These are phyloP conservation scores for Oryzias sinensis DNA, from an alignment of 2,797 vertebrate genomes.

Conservation along the genomic window DNA sequence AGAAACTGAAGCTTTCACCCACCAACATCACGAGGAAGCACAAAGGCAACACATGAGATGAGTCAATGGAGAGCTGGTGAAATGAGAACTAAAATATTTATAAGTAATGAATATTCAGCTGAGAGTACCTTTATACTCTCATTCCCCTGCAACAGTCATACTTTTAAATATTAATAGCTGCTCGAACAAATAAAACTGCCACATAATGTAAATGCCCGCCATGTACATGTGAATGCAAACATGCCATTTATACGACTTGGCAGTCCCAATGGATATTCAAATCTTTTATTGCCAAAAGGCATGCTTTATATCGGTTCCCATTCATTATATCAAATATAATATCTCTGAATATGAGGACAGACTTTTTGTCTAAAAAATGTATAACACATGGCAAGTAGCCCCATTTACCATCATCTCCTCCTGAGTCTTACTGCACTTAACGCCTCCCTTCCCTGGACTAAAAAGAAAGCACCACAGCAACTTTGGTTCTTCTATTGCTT, in stretches of 20 bases:
- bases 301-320: slow-evolving; percentile 19
- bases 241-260: slow-evolving; percentile 5
- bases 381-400: slow-evolving; percentile 35
- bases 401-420: slow-evolving; percentile 37
- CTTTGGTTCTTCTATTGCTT: slow-evolving; percentile 52
- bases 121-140: slow-evolving; percentile 63
- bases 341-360: slow-evolving; percentile 10
- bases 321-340: slow-evolving; percentile 23
- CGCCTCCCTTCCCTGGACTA: slow-evolving; percentile 16
- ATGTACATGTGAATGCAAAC: slow-evolving; percentile 39
- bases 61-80: slow-evolving; percentile 60
- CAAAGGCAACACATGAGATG: slow-evolving; percentile 22
- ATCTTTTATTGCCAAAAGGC: slow-evolving; percentile 16
- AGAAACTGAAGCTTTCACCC: not conserved
- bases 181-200: slow-evolving; percentile 64
- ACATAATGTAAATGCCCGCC: slow-evolving; percentile 43
- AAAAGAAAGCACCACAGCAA: slow-evolving; percentile 41
- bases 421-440: slow-evolving; percentile 28
- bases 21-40: slow-evolving; percentile 3
- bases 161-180: slow-evolving; percentile 76
- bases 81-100: slow-evolving; percentile 78
- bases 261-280: slow-evolving; percentile 16
- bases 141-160: slow-evolving; percentile 57
- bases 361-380: slow-evolving; percentile 32
- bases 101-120: slow-evolving; percentile 75